Percentiles rank a stretch among this genome's conserved stretches.
Conservation (phyloP, 2,113 vertebrate genomes). For the Anas platyrhynchos region DNA sequence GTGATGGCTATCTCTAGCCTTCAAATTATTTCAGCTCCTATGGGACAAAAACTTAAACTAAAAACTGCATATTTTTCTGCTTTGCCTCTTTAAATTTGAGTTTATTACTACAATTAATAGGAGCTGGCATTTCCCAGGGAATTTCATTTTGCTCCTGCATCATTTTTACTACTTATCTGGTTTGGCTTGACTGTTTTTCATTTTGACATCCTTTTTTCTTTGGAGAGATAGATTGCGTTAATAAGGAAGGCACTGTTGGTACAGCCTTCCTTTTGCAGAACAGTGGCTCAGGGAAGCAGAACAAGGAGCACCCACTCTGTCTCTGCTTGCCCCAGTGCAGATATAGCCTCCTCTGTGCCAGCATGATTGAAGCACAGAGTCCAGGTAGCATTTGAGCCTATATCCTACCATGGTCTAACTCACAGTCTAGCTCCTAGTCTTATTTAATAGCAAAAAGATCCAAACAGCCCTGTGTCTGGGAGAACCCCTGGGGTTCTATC, state of each 20-base stretch:
- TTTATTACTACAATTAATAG: not conserved
- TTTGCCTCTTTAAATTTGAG: not conserved
- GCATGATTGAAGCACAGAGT: not conserved
- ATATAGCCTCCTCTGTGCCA: not conserved
- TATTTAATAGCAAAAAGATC: not conserved
- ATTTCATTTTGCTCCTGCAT: not conserved
- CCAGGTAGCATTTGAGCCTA: not conserved
- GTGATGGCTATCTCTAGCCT: not conserved
- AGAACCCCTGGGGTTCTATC: not conserved
- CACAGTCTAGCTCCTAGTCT: not conserved
- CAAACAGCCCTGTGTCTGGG: not conserved
- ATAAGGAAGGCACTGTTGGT: not conserved
- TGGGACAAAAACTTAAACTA: not conserved
- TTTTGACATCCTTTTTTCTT: not conserved
- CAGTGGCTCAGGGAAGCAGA: not conserved
- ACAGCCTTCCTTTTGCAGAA: not conserved
- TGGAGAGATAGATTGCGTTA: not conserved
- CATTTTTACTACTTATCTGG: not conserved
- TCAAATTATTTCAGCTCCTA: not conserved
- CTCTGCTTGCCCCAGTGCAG: not conserved
- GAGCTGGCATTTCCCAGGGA: not conserved
- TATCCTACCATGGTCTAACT: not conserved
- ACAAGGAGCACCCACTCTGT: fast-evolving
- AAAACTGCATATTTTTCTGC: not conserved
- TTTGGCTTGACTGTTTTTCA: not conserved